Conservation (phyloP, 2,113 vertebrate species). For the Dinomys branickii region DNA sequence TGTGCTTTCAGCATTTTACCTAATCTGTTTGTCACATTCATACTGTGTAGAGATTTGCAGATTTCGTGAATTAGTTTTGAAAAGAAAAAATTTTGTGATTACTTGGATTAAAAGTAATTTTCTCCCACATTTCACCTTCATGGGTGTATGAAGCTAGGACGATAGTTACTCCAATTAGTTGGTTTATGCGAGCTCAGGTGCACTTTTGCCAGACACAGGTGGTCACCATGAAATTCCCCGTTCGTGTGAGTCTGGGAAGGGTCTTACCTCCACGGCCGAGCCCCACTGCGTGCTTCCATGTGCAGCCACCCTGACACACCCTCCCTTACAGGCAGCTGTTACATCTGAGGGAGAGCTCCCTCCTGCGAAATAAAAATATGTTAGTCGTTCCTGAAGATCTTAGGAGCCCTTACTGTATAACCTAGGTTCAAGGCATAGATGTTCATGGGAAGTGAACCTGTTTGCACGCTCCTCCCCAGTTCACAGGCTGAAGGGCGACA, state of each 20-base stretch:
- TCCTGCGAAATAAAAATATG: too few species aligned
- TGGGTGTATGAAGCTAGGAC: not conserved
- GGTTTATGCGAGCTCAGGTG: not conserved
- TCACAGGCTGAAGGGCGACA: not conserved
- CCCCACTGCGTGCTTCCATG: not conserved
- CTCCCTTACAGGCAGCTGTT: not conserved
- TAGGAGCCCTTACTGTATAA: not conserved
- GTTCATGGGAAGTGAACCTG: not conserved
- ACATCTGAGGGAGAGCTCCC: rapidly evolving
- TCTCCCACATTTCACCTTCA: not conserved
- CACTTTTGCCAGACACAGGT: not conserved
- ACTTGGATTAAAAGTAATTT: not conserved
- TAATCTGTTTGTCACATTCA: not conserved
- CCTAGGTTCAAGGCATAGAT: not conserved
- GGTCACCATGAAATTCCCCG: not conserved
- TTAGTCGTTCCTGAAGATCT: not conserved
- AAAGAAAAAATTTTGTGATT: not conserved
- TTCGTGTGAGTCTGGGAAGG: not conserved
- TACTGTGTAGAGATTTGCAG: not conserved
- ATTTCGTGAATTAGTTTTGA: not conserved
- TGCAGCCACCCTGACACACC: not conserved
- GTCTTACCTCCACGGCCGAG: not conserved
- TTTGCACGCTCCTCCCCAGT: not conserved
- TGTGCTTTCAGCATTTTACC: not conserved
- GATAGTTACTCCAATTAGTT: not conserved